Percentiles rank a stretch among this genome's conserved stretches.
These are phyloP conservation scores for Eptesicus fuscus DNA, from an alignment of 2,113 vertebrate species.

Conservation along the genomic window DNA sequence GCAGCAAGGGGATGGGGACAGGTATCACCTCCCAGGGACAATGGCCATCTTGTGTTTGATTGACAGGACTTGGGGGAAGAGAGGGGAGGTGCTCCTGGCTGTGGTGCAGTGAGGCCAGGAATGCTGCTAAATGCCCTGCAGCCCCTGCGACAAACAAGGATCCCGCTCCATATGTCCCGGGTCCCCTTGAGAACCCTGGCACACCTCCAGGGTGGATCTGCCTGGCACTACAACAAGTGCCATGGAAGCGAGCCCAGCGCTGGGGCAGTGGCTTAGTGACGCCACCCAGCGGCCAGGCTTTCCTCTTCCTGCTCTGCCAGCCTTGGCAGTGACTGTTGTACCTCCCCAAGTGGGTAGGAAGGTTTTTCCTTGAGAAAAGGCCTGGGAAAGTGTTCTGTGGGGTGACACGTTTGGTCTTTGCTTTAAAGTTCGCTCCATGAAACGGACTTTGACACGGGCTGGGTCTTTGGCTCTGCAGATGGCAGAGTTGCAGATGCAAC, in stretches of 20 bases:
- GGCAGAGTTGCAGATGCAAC: slow-evolving; percentile 85
- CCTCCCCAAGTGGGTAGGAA: not conserved
- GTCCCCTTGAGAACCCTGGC: too few species aligned
- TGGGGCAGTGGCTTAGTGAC: rapidly evolving
- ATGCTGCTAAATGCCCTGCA: not conserved
- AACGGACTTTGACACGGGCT: not conserved
- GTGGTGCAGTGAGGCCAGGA: not conserved
- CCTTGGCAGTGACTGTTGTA: not conserved
- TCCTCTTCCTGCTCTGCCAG: rapidly evolving
- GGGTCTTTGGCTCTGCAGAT: slow-evolving; percentile 81
- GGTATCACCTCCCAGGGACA: not conserved
- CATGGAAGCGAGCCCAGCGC: not conserved
- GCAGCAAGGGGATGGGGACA: rapidly evolving
- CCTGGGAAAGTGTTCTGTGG: rapidly evolving
- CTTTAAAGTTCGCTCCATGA: not conserved
- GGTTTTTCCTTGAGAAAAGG: not conserved
- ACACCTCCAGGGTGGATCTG: not conserved
- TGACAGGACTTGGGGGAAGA: rapidly evolving
- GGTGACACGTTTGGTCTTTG: not conserved
- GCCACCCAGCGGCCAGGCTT: not conserved
- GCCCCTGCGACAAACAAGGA: rapidly evolving
- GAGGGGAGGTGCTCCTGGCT: not conserved
- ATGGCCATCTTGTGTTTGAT: rapidly evolving
- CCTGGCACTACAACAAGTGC: rapidly evolving
- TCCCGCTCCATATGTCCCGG: rapidly evolving